Evolutionary conservation across 2,888 invertebrate genomes (phyloP).

Genomic region (Drosophila maculinotata): DNA sequence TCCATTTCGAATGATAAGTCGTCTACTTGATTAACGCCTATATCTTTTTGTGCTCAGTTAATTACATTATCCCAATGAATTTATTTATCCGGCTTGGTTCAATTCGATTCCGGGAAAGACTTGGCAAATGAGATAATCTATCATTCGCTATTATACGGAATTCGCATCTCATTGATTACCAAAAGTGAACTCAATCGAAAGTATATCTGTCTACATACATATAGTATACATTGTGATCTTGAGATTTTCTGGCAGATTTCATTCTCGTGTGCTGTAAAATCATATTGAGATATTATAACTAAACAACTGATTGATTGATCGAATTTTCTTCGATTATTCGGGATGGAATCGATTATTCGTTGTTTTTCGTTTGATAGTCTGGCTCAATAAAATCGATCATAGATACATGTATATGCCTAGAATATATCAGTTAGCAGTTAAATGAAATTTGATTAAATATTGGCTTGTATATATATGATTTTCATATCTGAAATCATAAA

Average conservation of each 20-base stretch:
- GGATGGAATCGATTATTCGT: too few species aligned
- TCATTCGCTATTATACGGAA: background rate
- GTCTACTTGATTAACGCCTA: conserved; percentile 12
- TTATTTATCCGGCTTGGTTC: conserved; percentile 16
- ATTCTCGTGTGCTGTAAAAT: too few species aligned
- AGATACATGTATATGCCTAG: too few species aligned
- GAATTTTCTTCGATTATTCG: too few species aligned
- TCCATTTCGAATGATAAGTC: conserved; percentile 11
- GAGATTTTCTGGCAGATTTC: background rate
- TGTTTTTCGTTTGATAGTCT: too few species aligned
- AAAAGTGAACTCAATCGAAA: background rate
- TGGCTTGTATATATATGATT: background rate
- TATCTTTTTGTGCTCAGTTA: conserved; percentile 4
- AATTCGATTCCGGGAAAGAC: conserved; percentile 2
- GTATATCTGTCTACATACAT: too few species aligned
- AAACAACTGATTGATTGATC: background rate
- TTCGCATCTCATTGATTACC: background rate
- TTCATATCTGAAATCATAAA: background rate
- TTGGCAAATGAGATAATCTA: background rate
- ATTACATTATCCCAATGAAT: conserved; percentile 3
- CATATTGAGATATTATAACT: conserved; percentile 3
- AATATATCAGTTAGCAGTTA: too few species aligned
- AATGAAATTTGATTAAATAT: too few species aligned
- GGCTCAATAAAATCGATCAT: too few species aligned
- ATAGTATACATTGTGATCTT: background rate